Base-by-base conservation (phyloP, 2,888 invertebrate species). In the Idaea dimidiata region DNA sequence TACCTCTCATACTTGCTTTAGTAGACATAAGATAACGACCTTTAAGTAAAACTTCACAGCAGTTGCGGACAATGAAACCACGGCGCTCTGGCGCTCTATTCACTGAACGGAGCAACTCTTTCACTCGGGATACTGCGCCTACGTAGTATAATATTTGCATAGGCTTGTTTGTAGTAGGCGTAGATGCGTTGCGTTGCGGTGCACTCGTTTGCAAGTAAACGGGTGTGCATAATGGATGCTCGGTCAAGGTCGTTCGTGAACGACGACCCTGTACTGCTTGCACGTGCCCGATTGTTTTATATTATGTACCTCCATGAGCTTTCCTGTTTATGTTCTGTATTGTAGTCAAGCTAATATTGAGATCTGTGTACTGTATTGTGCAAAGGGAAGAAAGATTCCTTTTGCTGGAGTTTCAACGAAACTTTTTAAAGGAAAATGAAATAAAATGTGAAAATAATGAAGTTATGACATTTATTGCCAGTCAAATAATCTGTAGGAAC, bases 151-250 rank as follows among this genome's bases (percentile, higher is more conserved):
- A 24, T 24, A 74, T 77, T 75, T 74, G 73, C 75, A 75, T 73
- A 76, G 77, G 75, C 71, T 63, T 59, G 32, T n/a, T 54, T 43
- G 69, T 70, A 66, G 77, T 79, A 80, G 77, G 77, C 75, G 77
- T 79, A 83, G 87, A 84, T 84, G 83, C 82, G 82, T 85, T 84
- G 33, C 33, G 33, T n/a, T 54, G 82, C 80, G 80, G 77, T 88
- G 89, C 88, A 89, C 84, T 89, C 82, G 87, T 89, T 89, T 84
- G 86, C 85, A 87, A 89, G 89, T 87, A 88, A 89, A 88, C 87
- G 82, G 84, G 83, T 87, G 86, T 88, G 87, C 87, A 89, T 91
- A 91, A 89, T 91, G 84, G 87, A 87, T 87, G 86, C 84, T 85
- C 88, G 89, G 89, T 89, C 91, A 91, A 91, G 91, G 91, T 72